A percentile compares a stretch with the other conserved stretches of the same genome.
phyloP scores from a whole-genome alignment of 2,888 invertebrate genomes.

The Cataglyphis altisquamis region DNA sequence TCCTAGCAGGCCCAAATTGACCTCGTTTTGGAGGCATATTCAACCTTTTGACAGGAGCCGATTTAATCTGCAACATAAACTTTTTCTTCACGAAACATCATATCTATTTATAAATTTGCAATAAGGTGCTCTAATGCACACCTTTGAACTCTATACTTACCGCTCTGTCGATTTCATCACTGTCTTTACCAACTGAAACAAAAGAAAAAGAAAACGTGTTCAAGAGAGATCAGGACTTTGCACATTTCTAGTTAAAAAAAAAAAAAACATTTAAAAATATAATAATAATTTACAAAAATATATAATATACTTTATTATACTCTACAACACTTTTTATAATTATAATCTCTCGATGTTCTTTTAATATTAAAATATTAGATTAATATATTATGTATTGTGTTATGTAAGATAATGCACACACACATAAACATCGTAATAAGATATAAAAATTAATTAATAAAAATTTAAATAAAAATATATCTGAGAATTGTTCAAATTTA shows the following conservation, averaged over 20 bases:
- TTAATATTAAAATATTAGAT: background rate
- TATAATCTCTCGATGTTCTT: background rate
- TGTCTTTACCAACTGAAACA: conserved; percentile 83
- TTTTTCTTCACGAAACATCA: conserved; percentile 58
- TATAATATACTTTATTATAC: background rate
- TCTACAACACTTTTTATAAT: background rate
- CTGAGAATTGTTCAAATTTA: background rate
- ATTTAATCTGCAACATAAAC: conserved; percentile 78
- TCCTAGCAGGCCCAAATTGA: conserved; percentile 84
- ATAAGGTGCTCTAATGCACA: background rate
- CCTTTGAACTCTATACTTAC: conserved; percentile 76
- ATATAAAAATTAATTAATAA: background rate
- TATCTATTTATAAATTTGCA: background rate
- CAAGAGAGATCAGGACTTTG: background rate
- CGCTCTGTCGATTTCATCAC: conserved; percentile 85
- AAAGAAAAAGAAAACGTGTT: conserved; percentile 28
- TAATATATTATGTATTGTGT: background rate
- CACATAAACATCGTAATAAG: background rate
- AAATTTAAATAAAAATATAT: background rate
- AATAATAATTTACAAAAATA: background rate
- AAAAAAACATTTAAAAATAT: background rate
- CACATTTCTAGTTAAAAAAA: background rate
- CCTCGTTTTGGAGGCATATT: conserved; percentile 81
- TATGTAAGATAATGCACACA: background rate
- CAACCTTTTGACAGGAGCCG: conserved; percentile 82